phyloP scores from a whole-genome alignment of 1,140 invertebrate genomes.

The Lordiphosa collinella region DNA sequence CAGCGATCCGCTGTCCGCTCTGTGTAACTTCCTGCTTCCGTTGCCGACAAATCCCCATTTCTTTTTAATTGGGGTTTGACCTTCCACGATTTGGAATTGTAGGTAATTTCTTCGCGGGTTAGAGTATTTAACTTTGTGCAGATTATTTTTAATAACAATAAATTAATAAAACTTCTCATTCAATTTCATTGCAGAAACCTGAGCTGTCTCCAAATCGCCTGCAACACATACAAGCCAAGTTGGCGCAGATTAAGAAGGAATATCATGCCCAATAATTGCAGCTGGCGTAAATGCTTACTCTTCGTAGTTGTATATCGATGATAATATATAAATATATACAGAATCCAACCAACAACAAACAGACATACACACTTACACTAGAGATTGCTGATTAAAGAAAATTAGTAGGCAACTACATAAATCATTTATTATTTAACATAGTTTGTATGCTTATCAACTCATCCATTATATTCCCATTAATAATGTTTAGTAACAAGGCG shows the following conservation, averaged over 20 bases:
- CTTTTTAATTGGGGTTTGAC: too few relatives aligned
- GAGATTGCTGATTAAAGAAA: constrained; percentile 7
- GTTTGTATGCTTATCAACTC: constrained; percentile 51
- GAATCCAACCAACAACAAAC: background rate
- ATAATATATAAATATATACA: constrained; percentile 16
- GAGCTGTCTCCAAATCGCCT: constrained; percentile 76
- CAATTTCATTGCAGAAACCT: constrained; percentile 50
- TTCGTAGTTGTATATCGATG: constrained; percentile 28
- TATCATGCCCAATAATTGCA: constrained; percentile 61
- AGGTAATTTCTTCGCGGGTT: too few relatives aligned
- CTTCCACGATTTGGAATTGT: too few relatives aligned
- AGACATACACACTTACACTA: constrained; percentile 12
- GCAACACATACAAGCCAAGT: constrained; percentile 73
- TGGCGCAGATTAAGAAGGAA: constrained; percentile 76
- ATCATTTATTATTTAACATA: constrained; percentile 68
- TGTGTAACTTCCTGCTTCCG: too few relatives aligned
- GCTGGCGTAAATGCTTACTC: constrained; percentile 17
- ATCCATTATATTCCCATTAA: constrained; percentile 47
- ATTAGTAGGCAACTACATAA: constrained; percentile 27
- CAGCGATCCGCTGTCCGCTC: too few relatives aligned
- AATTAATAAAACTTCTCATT: too few relatives aligned
- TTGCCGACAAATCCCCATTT: too few relatives aligned
- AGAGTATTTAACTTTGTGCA: too few relatives aligned
- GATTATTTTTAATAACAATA: too few relatives aligned
- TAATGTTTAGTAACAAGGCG: constrained; percentile 53